Base-by-base conservation (phyloP, 1,140 invertebrate genomes). In the Drosophila orosa region DNA sequence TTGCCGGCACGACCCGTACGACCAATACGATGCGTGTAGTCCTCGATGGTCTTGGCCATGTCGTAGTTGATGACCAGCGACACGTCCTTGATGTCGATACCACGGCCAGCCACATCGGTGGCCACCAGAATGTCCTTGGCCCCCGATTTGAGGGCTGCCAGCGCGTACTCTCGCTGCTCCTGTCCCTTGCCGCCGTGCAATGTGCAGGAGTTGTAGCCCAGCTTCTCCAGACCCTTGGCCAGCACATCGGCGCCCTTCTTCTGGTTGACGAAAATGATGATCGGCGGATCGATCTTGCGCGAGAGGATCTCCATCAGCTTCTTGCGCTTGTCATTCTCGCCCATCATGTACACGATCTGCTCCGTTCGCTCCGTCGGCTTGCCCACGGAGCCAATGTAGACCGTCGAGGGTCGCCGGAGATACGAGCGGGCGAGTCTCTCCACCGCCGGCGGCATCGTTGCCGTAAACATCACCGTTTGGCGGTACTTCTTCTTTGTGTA, bases 401-500 rank as follows among this genome's bases (percentile, higher is more conserved):
- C 99, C 6, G 99, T 96, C 10, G 98, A 98, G 4, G 99, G 99
- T 87, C 99, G 94, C 61, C 99, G 94, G 8, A 99, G 92, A 93
- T 99, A 99, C 31, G 96, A 98, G 75, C 98, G 94, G 0, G 99
- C 99, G 48, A 99, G 93, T 78, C 99, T 94, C 93, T 99, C 99
- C 3, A 99, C 98, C 8, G 98, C 97, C 3, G 99, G 95, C 8
- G 98, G 98, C 99, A 99, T 99, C 81, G 99, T 99, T 17, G 99
- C 99, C 42, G 99, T 99, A 93, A 99, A 99, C 99, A 99, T 99
- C 69, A 99, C 99, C 90, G 99, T 99, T 96, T 99, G 98, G 92
- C 99, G 94, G 91, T 97, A 99, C 92, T 99, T 99, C 91, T 99
- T 98, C 91, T 99, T 99, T 0, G 97, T 97, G 89, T 98, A 96